phyloP scores from a whole-genome alignment of 2,888 invertebrate species.

The Drosophila dives region DNA sequence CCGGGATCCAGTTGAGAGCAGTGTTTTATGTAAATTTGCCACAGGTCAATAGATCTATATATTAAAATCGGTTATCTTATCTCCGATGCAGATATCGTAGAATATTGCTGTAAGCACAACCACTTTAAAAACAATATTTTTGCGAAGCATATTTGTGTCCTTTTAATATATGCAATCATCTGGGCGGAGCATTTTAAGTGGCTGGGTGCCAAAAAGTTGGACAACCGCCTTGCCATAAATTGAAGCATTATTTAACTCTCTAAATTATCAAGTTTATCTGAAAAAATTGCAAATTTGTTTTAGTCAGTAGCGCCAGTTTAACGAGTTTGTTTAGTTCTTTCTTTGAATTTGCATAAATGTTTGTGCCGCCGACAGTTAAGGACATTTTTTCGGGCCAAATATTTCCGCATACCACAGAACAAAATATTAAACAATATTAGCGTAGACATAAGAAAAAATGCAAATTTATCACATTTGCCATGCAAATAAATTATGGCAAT shows the following conservation, averaged over 20 bases:
- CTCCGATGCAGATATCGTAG: conserved; percentile 11
- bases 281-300: conserved; percentile 56
- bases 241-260: conserved; percentile 69
- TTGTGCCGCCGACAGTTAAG: conserved; percentile 64
- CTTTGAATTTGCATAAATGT: conserved; percentile 71
- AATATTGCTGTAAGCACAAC: conserved; percentile 6
- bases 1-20: conserved; percentile 39
- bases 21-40: conserved; percentile 67
- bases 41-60: conserved; percentile 68
- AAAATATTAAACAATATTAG: conserved; percentile 34
- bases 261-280: conserved; percentile 67
- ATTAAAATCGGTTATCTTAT: conserved; percentile 43
- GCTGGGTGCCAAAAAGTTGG: conserved; percentile 18
- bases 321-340: conserved; percentile 71
- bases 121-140: neutral
- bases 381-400: conserved; percentile 56
- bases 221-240: conserved; percentile 65
- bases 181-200: conserved; percentile 39
- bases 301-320: conserved; percentile 39
- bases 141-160: conserved; percentile 17
- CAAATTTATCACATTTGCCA: conserved; percentile 63
- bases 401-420: conserved; percentile 72
- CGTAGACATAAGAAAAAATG: conserved; percentile 45
- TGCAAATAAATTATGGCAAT: conserved; percentile 74
- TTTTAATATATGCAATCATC: conserved; percentile 44